phyloP scores from a whole-genome alignment of 2,888 invertebrate species.

The Andrena camellia region DNA sequence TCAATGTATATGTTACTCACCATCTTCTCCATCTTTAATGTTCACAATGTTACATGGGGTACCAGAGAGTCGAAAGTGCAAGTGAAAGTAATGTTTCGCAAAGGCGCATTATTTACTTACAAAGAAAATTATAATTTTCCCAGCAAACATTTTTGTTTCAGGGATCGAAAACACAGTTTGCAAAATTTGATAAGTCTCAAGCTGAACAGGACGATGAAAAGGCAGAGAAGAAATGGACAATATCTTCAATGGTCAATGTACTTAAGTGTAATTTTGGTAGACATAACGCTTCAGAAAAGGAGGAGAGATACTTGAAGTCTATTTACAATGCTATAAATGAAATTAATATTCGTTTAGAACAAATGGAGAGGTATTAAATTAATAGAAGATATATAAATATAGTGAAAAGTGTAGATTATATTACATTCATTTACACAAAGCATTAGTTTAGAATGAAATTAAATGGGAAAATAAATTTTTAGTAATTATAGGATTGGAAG shows the following conservation, averaged over 20 bases:
- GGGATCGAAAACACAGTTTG: neutral
- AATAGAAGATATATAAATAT: neutral
- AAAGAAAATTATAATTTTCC: neutral
- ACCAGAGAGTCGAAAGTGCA: conserved; percentile 90
- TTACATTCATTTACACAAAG: neutral
- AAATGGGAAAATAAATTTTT: neutral
- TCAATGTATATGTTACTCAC: conserved; percentile 97
- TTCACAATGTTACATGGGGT: conserved; percentile 98
- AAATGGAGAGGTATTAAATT: conserved; percentile 83
- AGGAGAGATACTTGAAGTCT: conserved; percentile 84
- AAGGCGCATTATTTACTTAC: neutral
- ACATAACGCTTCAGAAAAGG: conserved; percentile 84
- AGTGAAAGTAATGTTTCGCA: conserved; percentile 74
- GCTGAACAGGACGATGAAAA: neutral
- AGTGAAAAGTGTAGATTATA: neutral
- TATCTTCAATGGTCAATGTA: conserved; percentile 86
- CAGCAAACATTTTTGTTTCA: conserved; percentile 10
- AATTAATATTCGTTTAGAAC: conserved; percentile 84
- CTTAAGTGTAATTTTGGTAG: conserved; percentile 87
- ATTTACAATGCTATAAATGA: conserved; percentile 84
- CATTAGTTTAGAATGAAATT: neutral
- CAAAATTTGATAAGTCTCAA: conserved; percentile 5
- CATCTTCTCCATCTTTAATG: conserved; percentile 96
- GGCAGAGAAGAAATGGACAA: conserved; percentile 83
- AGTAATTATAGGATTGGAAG: neutral